A percentile compares a stretch with the other conserved stretches of the same genome.
These are phyloP conservation scores for Tromatobia lineatoria DNA, from an alignment of 2,888 invertebrate species.

Conservation along the genomic window DNA sequence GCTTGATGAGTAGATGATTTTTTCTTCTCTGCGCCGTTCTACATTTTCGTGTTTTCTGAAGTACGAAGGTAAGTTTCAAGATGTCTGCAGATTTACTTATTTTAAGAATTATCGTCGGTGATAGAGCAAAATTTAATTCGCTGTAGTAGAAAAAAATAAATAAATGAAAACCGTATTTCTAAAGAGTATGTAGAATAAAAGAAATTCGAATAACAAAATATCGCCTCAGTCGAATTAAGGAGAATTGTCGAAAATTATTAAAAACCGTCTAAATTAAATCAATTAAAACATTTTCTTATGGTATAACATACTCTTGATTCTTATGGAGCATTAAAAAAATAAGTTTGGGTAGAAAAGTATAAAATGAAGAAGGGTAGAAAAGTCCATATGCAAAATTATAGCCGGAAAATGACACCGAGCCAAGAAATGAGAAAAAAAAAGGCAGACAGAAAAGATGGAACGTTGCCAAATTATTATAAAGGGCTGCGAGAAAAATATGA, in stretches of 20 bases:
- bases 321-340: background rate
- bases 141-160: too few relatives aligned
- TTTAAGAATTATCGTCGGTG: background rate
- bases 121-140: too few relatives aligned
- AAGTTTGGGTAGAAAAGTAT: background rate
- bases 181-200: too few relatives aligned
- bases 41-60: background rate
- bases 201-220: too few relatives aligned
- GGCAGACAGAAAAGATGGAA: background rate
- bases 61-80: background rate
- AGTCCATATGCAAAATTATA: background rate
- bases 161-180: too few relatives aligned
- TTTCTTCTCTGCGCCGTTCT: background rate
- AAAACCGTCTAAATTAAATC: background rate
- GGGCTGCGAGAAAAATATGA: background rate
- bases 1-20: background rate
- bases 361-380: background rate
- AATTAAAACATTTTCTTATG: background rate
- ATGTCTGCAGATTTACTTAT: background rate
- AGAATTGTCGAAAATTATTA: too few relatives aligned
- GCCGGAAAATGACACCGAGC: background rate
- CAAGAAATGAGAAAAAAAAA: background rate
- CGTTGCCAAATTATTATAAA: slow-evolving; percentile 1
- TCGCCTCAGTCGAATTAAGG: too few relatives aligned
- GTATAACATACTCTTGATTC: background rate